Percentiles rank a stretch among this genome's conserved stretches.
These are phyloP conservation scores for Cerastis rubricosa DNA, from an alignment of 2,888 invertebrate genomes.

Conservation along the genomic window DNA sequence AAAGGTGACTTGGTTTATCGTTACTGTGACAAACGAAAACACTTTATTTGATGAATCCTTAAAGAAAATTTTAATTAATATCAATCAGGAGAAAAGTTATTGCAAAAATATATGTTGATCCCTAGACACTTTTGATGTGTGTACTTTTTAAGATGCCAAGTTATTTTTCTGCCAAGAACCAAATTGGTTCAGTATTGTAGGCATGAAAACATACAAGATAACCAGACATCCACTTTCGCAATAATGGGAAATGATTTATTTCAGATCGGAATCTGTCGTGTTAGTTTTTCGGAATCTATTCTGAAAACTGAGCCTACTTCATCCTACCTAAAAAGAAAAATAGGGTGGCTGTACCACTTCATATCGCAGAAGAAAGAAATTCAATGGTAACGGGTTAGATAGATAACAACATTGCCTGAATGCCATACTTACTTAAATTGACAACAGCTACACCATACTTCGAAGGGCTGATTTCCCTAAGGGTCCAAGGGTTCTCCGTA, in stretches of 20 bases:
- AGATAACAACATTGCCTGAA: constrained; percentile 18
- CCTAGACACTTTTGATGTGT: too few relatives aligned
- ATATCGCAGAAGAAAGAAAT: not conserved
- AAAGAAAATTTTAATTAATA: too few relatives aligned
- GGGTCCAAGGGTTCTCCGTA: constrained; percentile 29
- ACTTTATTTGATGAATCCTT: too few relatives aligned
- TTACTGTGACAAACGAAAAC: too few relatives aligned
- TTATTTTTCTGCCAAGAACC: constrained; percentile 29
- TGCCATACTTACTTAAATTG: constrained; percentile 51
- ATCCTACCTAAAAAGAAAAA: not conserved
- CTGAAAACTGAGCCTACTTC: not conserved
- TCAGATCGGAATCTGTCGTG: not conserved
- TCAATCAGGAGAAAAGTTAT: too few relatives aligned
- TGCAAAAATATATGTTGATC: too few relatives aligned
- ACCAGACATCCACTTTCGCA: not conserved
- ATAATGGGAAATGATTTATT: not conserved
- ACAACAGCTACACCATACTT: constrained; percentile 42
- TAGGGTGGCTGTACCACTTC: not conserved
- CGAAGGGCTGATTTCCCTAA: constrained; percentile 54
- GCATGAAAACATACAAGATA: not conserved
- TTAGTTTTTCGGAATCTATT: not conserved
- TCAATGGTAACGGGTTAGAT: not conserved
- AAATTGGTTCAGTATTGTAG: constrained; percentile 1
- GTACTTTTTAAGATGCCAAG: constrained; percentile 34
- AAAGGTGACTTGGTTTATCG: too few relatives aligned